Conservation (phyloP, 2,797 vertebrate species). For the Vultur gryphus region DNA sequence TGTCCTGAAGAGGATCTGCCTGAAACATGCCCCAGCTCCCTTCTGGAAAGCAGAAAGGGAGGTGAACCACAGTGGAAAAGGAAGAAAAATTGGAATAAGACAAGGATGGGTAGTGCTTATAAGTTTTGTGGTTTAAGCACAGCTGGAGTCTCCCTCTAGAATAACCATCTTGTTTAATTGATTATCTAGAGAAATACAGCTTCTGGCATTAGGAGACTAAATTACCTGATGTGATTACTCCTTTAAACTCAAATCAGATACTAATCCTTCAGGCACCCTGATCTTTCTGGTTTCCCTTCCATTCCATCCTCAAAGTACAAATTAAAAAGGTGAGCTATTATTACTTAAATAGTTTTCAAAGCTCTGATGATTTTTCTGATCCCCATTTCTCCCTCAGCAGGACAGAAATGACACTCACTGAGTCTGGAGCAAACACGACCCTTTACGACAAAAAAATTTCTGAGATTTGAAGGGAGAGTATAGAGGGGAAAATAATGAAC, state of each 20-base stretch:
- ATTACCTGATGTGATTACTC: conserved; percentile 1
- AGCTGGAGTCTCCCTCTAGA: not conserved
- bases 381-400: not conserved
- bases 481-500: not conserved
- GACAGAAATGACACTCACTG: not conserved
- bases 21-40: not conserved
- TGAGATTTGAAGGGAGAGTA: not conserved
- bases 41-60: not conserved
- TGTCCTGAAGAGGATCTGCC: not conserved
- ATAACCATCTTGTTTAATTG: not conserved
- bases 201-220: not conserved
- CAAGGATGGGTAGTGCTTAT: not conserved
- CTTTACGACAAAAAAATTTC: not conserved
- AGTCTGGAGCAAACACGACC: not conserved
- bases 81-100: not conserved
- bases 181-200: not conserved
- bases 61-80: not conserved
- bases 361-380: not conserved
- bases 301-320: not conserved
- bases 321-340: not conserved
- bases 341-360: not conserved
- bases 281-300: not conserved
- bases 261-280: not conserved
- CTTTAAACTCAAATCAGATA: not conserved
- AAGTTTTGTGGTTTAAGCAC: not conserved